Evolutionary conservation across 1,140 invertebrate species (phyloP), one percentile per base, ranked within the genome.

Genomic region (Cydia splendana): DNA sequence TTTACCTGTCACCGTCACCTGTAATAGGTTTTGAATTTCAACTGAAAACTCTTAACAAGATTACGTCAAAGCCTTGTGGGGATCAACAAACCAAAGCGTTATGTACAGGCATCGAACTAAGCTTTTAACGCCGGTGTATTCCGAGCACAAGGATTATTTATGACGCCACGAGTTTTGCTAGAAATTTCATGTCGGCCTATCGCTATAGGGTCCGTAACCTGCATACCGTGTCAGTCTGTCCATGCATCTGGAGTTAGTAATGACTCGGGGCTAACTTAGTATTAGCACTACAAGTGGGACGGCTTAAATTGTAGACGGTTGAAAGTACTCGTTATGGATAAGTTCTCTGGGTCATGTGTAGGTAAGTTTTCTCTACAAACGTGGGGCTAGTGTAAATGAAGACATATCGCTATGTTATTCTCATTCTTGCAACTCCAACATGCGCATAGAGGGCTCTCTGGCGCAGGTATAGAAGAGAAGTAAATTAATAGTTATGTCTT

Each of bases 151-250:
- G 30, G 38, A 71, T 71, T 71, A 71, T 71, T 71, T 71, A 71
- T 71, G 67, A 71, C 67, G 45, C 67, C 67, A 71, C 34, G 34
- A 71, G 30, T 62, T 53, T 71, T 18, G 65, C 30, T 38, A 71
- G 67, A 71, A 71, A 71, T 38, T 71, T 71, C 67, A 45, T 71
- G 67, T 45, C 67, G 67, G 34, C 67, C 67, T 71, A 71, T 71
- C 67, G 67, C 67, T 71, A 45, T 71, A 42, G 67, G 67, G 67
- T 38, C 65, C 65, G 30, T 38, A 71, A 42, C 34, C 34, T 71
- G 67, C 67, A 71, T 71, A 38, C 67, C 34, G 67, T 71, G 67
- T 71, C 67, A 71, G 67, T 71, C 67, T 71, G 67, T 71, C 67
- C 67, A 71, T 71, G 34, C 67, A 71, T 71, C 67, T 71, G 34